These are phyloP conservation scores for Orthonyx spaldingii DNA, from an alignment of 2,113 vertebrate genomes.

Conservation along the genomic window DNA sequence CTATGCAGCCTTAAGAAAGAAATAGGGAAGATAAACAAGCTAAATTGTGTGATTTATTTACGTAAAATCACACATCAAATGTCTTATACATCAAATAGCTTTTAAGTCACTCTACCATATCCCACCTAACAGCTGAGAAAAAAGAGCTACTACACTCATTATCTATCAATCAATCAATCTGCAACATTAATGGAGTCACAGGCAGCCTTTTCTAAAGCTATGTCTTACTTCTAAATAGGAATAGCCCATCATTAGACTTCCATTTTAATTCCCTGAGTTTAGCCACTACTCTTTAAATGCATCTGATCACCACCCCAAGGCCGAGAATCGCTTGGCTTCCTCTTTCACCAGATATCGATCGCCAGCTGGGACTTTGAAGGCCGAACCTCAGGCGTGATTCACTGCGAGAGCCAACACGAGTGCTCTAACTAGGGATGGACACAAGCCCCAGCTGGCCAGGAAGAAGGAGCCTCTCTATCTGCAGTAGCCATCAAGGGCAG, in stretches of 20 bases:
- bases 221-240: background rate
- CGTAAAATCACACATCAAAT: background rate
- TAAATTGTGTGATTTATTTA: background rate
- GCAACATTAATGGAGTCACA: background rate
- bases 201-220: background rate
- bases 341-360: background rate
- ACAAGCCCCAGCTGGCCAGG: fast-evolving
- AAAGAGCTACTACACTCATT: background rate
- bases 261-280: background rate
- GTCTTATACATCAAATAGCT: background rate
- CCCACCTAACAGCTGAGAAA: background rate
- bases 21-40: background rate
- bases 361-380: background rate
- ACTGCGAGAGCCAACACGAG: background rate
- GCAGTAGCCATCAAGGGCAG: background rate
- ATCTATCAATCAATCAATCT: background rate
- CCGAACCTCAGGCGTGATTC: background rate
- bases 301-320: background rate
- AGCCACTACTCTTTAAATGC: background rate
- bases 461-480: background rate
- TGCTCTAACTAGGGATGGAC: background rate
- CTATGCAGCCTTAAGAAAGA: background rate
- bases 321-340: background rate
- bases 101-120: background rate
- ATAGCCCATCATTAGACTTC: background rate